Evolutionary conservation across 2,113 vertebrate species (phyloP), one percentile per base, ranked within the genome.

Genomic region (Macaca fascicularis): DNA sequence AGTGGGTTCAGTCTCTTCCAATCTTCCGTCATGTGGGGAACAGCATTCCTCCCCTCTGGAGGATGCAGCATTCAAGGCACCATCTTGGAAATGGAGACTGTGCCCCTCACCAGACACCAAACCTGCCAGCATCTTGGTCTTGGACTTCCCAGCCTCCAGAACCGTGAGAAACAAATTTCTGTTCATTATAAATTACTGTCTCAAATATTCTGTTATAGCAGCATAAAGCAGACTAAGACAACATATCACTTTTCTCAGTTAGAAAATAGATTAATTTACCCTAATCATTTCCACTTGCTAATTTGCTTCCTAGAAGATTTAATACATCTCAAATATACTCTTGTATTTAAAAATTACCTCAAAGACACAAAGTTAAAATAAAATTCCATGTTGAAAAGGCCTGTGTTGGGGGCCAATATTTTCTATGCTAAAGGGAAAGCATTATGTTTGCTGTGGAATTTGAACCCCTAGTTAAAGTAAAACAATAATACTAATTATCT

Each of bases 251-350:
- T 98, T 98, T 95, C 98, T 98, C 96, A 97, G 97, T 98, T 98
- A 98, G 93, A 97, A 98, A 98, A 98, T 91, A 80, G 97, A 98
- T 96, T 92, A 74, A 89, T 97, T 98, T 98, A 78, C 27, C 93
- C 97, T 98, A 98, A 98, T 97, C 97, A 97, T 98, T 98, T 96
- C 95, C 98, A 98, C 89, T 98, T 98, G 97, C 94, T 98, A 98
- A 98, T 98, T 98, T 98, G 43, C 94, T 97, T 94, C 92, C 93
- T 97, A 69, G 84, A 97, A 97, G 78, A 96, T 74, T 98, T 96
- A 97, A 84, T 59, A 97, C 97, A 90, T 76, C 72, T 64, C 25
- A 96, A 98, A 97, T 94, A 97, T 91, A 74, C 67, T 97, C 82
- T 94, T 97, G 75, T 95, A 64, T 84, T 52, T 95, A 0, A 90